phyloP scores from a whole-genome alignment of 1,140 invertebrate species.

The Danaus plexippus region DNA sequence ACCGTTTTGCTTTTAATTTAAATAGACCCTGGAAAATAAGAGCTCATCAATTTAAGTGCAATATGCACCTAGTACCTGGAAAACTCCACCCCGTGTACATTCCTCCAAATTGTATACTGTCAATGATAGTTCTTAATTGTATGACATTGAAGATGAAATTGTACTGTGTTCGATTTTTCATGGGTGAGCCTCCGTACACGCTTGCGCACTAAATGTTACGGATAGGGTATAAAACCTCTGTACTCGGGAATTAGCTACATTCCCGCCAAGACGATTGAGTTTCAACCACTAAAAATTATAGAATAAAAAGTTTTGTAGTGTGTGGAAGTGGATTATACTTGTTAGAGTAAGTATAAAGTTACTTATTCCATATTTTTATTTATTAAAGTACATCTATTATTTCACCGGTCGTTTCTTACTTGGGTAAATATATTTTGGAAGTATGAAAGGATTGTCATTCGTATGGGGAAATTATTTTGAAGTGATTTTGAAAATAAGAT shows the following conservation, averaged over 20 bases:
- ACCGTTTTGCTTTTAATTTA: slow-evolving; percentile 19
- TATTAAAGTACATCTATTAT: too few species aligned
- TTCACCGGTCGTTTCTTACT: too few species aligned
- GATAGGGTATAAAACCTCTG: slow-evolving; percentile 34
- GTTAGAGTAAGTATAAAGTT: slow-evolving; percentile 20
- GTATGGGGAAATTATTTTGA: too few species aligned
- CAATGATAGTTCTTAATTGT: not conserved
- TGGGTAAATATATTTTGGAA: too few species aligned
- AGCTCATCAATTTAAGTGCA: slow-evolving; percentile 33
- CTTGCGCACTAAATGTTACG: slow-evolving; percentile 26
- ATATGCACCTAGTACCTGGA: slow-evolving; percentile 24
- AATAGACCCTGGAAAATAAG: slow-evolving; percentile 22
- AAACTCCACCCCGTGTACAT: slow-evolving; percentile 27
- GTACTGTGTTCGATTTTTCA: not conserved
- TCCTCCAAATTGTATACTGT: not conserved
- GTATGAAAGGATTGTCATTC: too few species aligned
- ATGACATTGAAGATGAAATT: slow-evolving; percentile 19
- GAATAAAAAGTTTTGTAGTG: slow-evolving; percentile 16
- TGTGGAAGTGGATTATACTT: slow-evolving; percentile 10
- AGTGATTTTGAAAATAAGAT: too few species aligned
- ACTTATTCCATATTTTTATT: too few species aligned
- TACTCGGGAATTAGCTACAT: slow-evolving; percentile 23
- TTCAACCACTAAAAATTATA: slow-evolving; percentile 8
- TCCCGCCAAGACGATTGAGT: slow-evolving; percentile 32
- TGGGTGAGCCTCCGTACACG: slow-evolving; percentile 19